These are phyloP conservation scores for Heterodera filipjevi DNA, from an alignment of 2,888 invertebrate species.

Conservation along the genomic window DNA sequence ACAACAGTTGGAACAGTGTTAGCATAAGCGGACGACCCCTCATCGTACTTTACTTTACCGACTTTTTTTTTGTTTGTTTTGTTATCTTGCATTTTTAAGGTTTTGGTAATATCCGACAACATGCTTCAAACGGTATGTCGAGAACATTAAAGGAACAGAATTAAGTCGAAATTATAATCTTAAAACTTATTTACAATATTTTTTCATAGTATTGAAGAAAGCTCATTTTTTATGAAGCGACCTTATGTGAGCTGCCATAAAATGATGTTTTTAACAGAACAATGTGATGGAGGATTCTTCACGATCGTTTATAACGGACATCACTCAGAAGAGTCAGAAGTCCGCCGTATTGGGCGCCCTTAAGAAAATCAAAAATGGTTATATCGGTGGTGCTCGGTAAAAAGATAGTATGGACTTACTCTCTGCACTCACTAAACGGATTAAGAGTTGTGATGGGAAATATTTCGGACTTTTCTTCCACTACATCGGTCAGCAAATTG, in stretches of 20 bases:
- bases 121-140: conserved; percentile 55
- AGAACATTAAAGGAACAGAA: no score
- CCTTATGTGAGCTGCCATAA: no score
- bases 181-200: no score
- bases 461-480: conserved; percentile 89
- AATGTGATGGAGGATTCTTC: neutral
- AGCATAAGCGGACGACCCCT: conserved; percentile 95
- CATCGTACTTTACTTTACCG: conserved; percentile 68
- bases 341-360: conserved; percentile 86
- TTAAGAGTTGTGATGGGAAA: conserved; percentile 83
- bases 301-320: conserved; percentile 2
- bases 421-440: neutral
- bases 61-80: neutral
- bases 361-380: conserved; percentile 95
- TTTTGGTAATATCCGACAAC: conserved; percentile 80
- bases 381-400: conserved; percentile 89
- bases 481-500: conserved; percentile 94
- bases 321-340: conserved; percentile 32
- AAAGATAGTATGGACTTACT: neutral
- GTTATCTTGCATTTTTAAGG: conserved; percentile 61
- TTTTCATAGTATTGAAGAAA: no score
- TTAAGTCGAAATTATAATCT: no score
- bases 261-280: neutral
- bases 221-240: no score
- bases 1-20: conserved; percentile 95